Conservation (phyloP, 2,113 vertebrate species). For the Lota lota region DNA sequence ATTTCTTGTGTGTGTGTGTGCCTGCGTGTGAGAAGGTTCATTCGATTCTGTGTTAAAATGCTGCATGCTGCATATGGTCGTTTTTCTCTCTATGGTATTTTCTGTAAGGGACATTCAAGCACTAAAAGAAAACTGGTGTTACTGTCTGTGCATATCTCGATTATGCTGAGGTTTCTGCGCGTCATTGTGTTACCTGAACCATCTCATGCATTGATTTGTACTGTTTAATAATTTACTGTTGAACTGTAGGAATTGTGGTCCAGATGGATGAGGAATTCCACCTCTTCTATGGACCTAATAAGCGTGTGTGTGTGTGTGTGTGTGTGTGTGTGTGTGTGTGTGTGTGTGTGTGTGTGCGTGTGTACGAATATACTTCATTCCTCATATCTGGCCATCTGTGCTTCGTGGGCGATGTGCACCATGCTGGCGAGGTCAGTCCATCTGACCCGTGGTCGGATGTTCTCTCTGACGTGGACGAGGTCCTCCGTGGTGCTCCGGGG, state of each 20-base stretch:
- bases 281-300: too few relatives aligned
- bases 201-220: not conserved
- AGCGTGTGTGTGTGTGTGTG: conserved; percentile 1
- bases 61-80: conserved; percentile 33
- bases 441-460: too few relatives aligned
- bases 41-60: conserved; percentile 7
- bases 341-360: conserved; percentile 3
- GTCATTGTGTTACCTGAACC: not conserved
- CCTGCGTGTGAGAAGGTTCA: not conserved
- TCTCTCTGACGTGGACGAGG: too few relatives aligned
- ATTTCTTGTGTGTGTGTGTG: not conserved
- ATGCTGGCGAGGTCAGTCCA: too few relatives aligned
- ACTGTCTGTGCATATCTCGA: not conserved
- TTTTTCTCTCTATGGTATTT: conserved; percentile 41
- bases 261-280: too few relatives aligned
- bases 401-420: conserved; percentile 15
- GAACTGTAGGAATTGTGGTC: too few relatives aligned
- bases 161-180: not conserved
- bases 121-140: not conserved
- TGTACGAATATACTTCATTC: conserved; percentile 6
- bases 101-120: conserved; percentile 37
- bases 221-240: not conserved
- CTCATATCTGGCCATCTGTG: not conserved
- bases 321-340: conserved; percentile 2
- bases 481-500: too few relatives aligned